Evolutionary conservation across 1,140 invertebrate genomes (phyloP), one percentile per base, ranked within the genome.

Genomic region (Lordiphosa clarofinis): DNA sequence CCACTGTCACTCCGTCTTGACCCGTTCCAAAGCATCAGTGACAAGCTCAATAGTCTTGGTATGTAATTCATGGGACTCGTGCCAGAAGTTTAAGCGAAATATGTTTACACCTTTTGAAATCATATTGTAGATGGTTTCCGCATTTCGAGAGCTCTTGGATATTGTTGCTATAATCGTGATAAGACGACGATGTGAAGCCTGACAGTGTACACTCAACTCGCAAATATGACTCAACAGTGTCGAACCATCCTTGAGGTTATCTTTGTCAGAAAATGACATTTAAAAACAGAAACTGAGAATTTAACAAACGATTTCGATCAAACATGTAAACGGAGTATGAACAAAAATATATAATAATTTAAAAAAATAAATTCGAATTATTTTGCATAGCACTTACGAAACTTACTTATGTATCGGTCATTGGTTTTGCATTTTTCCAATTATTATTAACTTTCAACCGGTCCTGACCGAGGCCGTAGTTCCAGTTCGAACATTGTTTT

Each of bases 131-230:
- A 99, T 90, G 70, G 93, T 95, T n/a, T 93, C 93, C 0, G 95
- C 92, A 47, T 94, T 92, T 10, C 94, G 91, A 6, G 96, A 98
- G 4, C 94, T 96, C 0, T 96, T 96, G n/a, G 97, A 98, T 86
- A 99, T 99, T 1, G 98, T 99, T 87, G 98, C 99, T 81, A 99
- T 97, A 67, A 99, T 97, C 19, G 97, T 97, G 1, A 97, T 97
- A 11, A 98, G 93, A 43, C 98, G 92, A 0, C 95, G 92, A 72
- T 93, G 94, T 1, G 93, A 92, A 0, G 94, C 93, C 68, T 92
- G 93, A n/a, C 93, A 96, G 84, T 96, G 94, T 49, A 98, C 97
- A 86, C 99, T 95, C 69, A 99, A 91, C 36, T 93, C 92, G 89
- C 96, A 97, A 87, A 98, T 94, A 89, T 99, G 97, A 67, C 97